Percentiles rank a stretch among this genome's conserved stretches.
Evolutionary conservation across 2,888 invertebrate genomes (phyloP).

Genomic region (Ypsolopha sequella): DNA sequence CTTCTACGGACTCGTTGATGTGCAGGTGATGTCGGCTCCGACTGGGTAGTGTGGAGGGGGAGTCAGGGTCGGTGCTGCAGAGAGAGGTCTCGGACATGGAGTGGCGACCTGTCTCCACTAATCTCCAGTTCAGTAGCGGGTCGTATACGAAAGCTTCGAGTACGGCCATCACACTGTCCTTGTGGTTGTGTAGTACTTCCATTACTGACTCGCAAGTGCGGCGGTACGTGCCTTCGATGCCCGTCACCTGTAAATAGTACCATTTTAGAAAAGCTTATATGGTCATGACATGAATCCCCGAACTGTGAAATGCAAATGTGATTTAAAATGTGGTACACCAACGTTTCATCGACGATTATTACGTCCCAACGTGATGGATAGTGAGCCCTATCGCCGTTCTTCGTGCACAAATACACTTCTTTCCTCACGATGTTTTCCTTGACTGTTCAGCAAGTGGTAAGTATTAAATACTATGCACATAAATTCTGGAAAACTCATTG

Average conservation of each 20-base stretch:
- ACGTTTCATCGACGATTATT: no score
- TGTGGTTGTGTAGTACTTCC: constrained; percentile 93
- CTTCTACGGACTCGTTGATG: constrained; percentile 48
- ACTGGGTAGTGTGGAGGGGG: constrained; percentile 49
- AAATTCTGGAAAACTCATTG: no score
- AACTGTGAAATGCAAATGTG: no score
- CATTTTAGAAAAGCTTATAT: no score
- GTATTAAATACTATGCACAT: no score
- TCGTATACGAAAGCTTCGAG: constrained; percentile 99
- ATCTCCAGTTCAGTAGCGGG: constrained; percentile 97
- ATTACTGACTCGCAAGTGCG: constrained; percentile 98
- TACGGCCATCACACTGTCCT: constrained; percentile 99
- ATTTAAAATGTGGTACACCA: no score
- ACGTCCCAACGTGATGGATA: no score
- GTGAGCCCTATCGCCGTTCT: no score
- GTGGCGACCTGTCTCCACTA: constrained; percentile 76
- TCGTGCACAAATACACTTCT: no score
- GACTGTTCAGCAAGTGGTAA: no score
- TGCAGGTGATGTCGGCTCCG: constrained; percentile 45
- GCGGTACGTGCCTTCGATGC: constrained; percentile 97
- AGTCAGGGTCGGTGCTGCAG: constrained; percentile 46
- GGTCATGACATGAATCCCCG: no score
- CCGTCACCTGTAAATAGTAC: constrained; percentile 78
- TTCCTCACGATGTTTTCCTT: no score
- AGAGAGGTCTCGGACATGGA: constrained; percentile 52